Percentiles rank a stretch among this genome's conserved stretches.
phyloP scores from a whole-genome alignment of 2,797 vertebrate species.

The Loriculus beryllinus region DNA sequence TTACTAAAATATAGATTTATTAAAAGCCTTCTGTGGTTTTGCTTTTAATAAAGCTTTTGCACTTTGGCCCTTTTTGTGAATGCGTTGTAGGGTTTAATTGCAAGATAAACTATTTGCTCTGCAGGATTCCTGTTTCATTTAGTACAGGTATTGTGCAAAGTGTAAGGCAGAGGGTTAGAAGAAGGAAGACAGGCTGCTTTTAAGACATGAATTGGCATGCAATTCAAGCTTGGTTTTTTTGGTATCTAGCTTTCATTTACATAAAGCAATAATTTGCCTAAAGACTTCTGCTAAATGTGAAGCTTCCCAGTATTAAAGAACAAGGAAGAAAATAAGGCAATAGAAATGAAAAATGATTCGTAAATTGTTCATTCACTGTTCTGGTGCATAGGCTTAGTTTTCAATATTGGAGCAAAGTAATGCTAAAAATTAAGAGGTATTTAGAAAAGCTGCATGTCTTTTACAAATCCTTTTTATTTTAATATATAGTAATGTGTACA shows the following conservation, averaged over 20 bases:
- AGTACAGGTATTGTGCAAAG: not conserved
- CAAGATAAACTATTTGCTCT: not conserved
- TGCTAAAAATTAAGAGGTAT: not conserved
- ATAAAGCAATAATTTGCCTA: slow-evolving; percentile 13
- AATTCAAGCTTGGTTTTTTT: not conserved
- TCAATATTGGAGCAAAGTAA: not conserved
- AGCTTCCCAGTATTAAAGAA: not conserved
- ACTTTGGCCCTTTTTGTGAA: not conserved
- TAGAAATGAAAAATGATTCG: slow-evolving; percentile 9
- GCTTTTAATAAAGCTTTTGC: not conserved
- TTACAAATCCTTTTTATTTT: slow-evolving; percentile 24
- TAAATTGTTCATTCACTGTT: slow-evolving; percentile 8
- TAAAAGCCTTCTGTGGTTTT: not conserved
- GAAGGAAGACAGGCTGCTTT: not conserved
- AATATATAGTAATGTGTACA: not conserved
- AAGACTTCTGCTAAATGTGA: slow-evolving; percentile 22
- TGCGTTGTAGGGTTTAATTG: not conserved
- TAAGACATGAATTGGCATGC: not conserved
- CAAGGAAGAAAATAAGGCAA: slow-evolving; percentile 16
- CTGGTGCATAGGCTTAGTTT: slow-evolving; percentile 8
- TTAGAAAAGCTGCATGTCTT: not conserved
- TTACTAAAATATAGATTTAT: not conserved
- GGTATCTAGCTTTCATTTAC: not conserved
- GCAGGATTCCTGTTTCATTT: not conserved
- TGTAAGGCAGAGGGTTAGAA: not conserved